These are phyloP conservation scores for Clarias macrocephalus DNA, from an alignment of 2,113 vertebrate species.

Conservation along the genomic window DNA sequence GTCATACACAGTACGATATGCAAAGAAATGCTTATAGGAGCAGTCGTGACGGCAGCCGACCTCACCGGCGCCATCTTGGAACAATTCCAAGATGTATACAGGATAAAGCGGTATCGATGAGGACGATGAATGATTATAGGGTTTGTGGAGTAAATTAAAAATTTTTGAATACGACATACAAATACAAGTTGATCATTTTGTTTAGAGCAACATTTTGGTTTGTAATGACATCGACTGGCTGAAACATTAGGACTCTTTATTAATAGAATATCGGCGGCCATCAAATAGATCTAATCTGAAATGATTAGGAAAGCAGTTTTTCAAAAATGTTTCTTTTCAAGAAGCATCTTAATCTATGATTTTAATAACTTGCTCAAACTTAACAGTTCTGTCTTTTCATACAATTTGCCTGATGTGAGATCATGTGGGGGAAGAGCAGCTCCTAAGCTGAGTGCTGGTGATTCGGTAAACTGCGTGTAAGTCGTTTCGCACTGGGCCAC, in stretches of 20 bases:
- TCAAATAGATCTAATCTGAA: not conserved
- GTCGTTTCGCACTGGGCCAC: not conserved
- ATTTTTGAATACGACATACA: too few relatives aligned
- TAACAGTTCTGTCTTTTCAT: not conserved
- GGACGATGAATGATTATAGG: too few relatives aligned
- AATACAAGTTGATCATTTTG: not conserved
- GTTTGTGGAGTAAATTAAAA: too few relatives aligned
- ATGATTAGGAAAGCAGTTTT: not conserved
- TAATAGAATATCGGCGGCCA: not conserved
- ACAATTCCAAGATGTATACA: too few relatives aligned
- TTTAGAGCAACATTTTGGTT: not conserved
- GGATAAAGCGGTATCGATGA: too few relatives aligned
- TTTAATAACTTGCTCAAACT: not conserved
- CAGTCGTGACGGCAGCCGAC: too few relatives aligned
- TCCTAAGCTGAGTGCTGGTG: not conserved
- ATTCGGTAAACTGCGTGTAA: conserved; percentile 25
- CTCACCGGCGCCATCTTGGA: too few relatives aligned
- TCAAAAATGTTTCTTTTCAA: not conserved
- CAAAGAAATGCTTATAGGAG: too few relatives aligned
- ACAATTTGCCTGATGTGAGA: not conserved
- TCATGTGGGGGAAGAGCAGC: not conserved
- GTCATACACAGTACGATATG: too few relatives aligned
- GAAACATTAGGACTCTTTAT: not conserved
- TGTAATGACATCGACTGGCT: not conserved
- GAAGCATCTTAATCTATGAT: not conserved